Evolutionary conservation across 2,888 invertebrate genomes (phyloP).

Genomic region (Drosophila paucipuncta): DNA sequence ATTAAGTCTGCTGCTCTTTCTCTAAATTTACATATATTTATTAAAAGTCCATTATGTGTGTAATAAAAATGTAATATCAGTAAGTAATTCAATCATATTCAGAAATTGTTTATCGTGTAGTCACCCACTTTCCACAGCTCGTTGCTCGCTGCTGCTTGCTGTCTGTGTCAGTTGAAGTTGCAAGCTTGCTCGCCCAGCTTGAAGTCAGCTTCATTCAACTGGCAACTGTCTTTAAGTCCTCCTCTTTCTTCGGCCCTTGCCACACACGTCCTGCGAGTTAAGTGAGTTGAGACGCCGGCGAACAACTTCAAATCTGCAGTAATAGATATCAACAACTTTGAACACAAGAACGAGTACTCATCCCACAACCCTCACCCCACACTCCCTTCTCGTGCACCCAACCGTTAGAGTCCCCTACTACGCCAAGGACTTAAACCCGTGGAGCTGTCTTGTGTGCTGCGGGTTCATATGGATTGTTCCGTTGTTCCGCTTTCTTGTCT

Average conservation of each 20-base stretch:
- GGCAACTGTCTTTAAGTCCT: constrained; percentile 65
- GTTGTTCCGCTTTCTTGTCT: constrained; percentile 13
- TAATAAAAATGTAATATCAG: neutral
- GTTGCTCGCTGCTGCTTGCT: constrained; percentile 5
- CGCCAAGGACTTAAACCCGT: constrained; percentile 17
- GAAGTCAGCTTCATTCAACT: constrained; percentile 70
- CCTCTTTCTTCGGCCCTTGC: constrained; percentile 18
- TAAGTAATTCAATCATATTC: neutral
- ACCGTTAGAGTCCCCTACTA: neutral
- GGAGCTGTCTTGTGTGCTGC: constrained; percentile 19
- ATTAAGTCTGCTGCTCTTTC: neutral
- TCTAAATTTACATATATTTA: neutral
- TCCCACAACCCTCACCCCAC: neutral
- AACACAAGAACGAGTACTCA: constrained; percentile 28
- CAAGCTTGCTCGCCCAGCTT: constrained; percentile 37
- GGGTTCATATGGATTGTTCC: constrained; percentile 67
- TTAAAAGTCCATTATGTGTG: neutral
- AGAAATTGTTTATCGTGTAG: neutral
- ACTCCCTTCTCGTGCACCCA: neutral
- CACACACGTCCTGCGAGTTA: constrained; percentile 50
- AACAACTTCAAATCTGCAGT: constrained; percentile 77
- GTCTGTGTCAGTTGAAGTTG: constrained; percentile 30
- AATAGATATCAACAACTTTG: constrained; percentile 81
- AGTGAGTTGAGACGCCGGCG: constrained; percentile 74
- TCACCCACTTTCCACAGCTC: neutral